A percentile compares a stretch with the other conserved stretches of the same genome.
Evolutionary conservation across 2,888 invertebrate species (phyloP).

Genomic region (Melieria picta): DNA sequence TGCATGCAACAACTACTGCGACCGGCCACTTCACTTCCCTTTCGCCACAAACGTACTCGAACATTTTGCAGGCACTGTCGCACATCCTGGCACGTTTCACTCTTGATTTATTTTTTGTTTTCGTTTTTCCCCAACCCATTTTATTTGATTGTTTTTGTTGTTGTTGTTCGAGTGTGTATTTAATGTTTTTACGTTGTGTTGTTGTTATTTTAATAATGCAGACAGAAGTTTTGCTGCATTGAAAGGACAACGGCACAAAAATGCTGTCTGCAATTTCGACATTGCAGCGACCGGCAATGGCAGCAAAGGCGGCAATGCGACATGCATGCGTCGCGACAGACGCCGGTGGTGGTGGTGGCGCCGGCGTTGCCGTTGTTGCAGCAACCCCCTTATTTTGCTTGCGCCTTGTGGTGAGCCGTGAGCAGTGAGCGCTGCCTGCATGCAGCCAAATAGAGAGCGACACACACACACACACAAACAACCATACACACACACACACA

Average conservation of each 20-base stretch:
- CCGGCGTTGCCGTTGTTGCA: not conserved
- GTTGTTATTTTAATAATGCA: constrained; percentile 31
- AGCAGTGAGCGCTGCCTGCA: not conserved
- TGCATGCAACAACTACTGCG: too few relatives aligned
- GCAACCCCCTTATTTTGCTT: constrained; percentile 13
- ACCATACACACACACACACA: constrained; percentile 9
- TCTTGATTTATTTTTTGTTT: constrained; percentile 10
- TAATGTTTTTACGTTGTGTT: constrained; percentile 4
- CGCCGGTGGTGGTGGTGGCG: too few relatives aligned
- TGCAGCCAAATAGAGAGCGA: constrained; percentile 13
- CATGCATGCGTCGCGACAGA: too few relatives aligned
- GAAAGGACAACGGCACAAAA: not conserved
- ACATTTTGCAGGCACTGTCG: too few relatives aligned
- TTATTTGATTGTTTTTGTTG: constrained; percentile 7
- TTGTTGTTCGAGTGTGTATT: not conserved
- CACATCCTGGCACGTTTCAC: too few relatives aligned
- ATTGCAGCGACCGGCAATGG: too few relatives aligned
- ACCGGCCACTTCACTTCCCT: too few relatives aligned
- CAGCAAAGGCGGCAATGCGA: too few relatives aligned
- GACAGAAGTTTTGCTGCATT: constrained; percentile 24
- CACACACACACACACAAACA: constrained; percentile 17
- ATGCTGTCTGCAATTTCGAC: too few relatives aligned
- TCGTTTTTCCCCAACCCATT: constrained; percentile 2
- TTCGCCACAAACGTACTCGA: too few relatives aligned
- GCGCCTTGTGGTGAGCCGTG: too few relatives aligned